Base-by-base conservation (phyloP, 1,140 invertebrate species). In the Drosophila pruinosa region DNA sequence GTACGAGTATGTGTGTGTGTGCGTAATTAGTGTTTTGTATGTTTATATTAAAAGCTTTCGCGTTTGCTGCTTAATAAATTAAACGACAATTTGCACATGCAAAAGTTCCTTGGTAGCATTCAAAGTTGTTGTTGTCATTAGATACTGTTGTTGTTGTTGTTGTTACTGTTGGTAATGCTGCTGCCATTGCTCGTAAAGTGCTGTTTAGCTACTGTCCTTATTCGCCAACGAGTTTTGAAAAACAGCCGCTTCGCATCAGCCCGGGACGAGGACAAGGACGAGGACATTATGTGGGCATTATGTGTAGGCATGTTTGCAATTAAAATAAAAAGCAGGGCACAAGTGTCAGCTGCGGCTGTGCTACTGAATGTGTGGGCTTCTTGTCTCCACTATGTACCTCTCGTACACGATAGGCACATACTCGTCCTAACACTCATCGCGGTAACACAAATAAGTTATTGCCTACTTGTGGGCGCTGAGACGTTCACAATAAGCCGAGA, bases 71-170 rank as follows among this genome's bases (percentile, higher is more conserved):
- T 79, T 89, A 89, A 89, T 89, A 89, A 89, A 89, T 89, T 89
- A 89, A 89, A 80, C 85, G 83, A 85, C 76, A 89, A 89, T 89
- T 89, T 85, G 67, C 79, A 78, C 85, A 80, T 78, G 79, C 58
- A 70, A 62, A 75, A 79, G 45, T 75, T 24, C 56, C 41, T 62
- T 12, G 34, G 12, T 57, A 47, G n/a, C 34, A 56, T 43, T 57
- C 68, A 71, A 56, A 64, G 64, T 69, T 56, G 64, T 69, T 72
- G 63, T 61, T 72, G 70, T 72, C 48, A 59, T 68, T 68, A 72
- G 15, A 67, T 41, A 34, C 21, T 48, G 61, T 10, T 68, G 59
- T 15, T 65, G 57, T 14, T 47, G 45, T 7, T 52, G 47, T 26
- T 47, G 56, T 22, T 71, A 34, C 10, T 70, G 17, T n/a, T 39